phyloP scores from a whole-genome alignment of 64 coral and sea anemone species.

The Porites australiensis region DNA sequence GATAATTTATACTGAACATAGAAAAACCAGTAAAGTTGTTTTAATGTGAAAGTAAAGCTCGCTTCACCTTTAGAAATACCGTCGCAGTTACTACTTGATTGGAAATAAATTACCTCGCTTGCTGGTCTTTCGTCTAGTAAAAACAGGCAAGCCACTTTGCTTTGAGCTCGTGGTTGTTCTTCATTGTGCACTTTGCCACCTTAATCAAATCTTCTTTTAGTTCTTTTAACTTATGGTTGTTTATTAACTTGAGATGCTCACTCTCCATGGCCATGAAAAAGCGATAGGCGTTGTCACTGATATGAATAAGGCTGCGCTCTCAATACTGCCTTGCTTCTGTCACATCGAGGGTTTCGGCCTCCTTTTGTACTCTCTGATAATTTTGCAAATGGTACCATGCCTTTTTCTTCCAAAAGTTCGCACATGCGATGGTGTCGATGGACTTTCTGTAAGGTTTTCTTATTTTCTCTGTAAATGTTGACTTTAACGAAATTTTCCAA shows the following conservation, averaged over 20 bases:
- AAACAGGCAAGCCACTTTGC: background rate
- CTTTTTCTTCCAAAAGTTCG: background rate
- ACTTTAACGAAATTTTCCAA: background rate
- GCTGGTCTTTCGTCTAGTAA: background rate
- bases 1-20: too few relatives aligned
- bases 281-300: background rate
- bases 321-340: constrained; percentile 3
- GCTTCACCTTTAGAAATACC: too few relatives aligned
- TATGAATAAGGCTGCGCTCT: too few relatives aligned
- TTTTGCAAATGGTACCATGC: too few relatives aligned
- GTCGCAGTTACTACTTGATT: too few relatives aligned
- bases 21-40: too few relatives aligned
- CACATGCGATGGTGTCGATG: background rate
- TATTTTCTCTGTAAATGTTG: background rate
- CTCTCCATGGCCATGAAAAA: background rate
- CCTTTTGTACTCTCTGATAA: too few relatives aligned
- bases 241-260: too few relatives aligned
- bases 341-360: background rate
- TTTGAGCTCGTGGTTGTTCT: background rate
- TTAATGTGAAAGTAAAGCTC: too few relatives aligned
- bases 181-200: background rate
- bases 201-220: constrained; percentile 17
- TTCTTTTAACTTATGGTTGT: background rate
- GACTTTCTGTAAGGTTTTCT: constrained; percentile 4
- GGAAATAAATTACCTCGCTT: too few relatives aligned